These are phyloP conservation scores for Caerostris extrusa DNA, from an alignment of 1,140 invertebrate species.

Conservation along the genomic window DNA sequence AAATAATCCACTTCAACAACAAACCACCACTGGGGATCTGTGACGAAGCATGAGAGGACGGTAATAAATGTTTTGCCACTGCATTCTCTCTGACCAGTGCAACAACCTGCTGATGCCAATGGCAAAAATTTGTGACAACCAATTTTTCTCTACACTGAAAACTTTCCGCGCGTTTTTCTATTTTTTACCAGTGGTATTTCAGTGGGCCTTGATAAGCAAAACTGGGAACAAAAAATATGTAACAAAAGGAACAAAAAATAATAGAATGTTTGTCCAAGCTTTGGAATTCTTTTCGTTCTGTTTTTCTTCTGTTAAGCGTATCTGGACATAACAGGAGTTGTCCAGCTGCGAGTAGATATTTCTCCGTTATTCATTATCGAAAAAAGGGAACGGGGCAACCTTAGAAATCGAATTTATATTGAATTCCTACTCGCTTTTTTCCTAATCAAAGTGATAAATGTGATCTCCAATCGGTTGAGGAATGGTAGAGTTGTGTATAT, in stretches of 20 bases:
- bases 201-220: slow-evolving; percentile 5
- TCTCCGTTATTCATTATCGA: slow-evolving; percentile 56
- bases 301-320: slow-evolving; percentile 19
- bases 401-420: slow-evolving; percentile 68
- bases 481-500: not conserved
- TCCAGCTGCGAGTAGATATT: slow-evolving; percentile 39
- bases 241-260: not conserved
- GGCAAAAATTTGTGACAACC: slow-evolving; percentile 71
- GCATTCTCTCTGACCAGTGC: slow-evolving; percentile 30
- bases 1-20: not conserved
- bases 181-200: not conserved
- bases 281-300: slow-evolving; percentile 50
- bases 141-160: slow-evolving; percentile 56
- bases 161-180: slow-evolving; percentile 43
- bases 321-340: slow-evolving; percentile 54
- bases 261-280: slow-evolving; percentile 5
- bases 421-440: slow-evolving; percentile 41
- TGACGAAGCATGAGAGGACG: slow-evolving; percentile 53
- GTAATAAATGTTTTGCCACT: slow-evolving; percentile 68
- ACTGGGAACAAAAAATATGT: slow-evolving; percentile 15
- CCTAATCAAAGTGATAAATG: slow-evolving; percentile 72
- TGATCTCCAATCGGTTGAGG: not conserved
- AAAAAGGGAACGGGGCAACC: slow-evolving; percentile 44
- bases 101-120: slow-evolving; percentile 33
- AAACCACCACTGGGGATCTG: slow-evolving; percentile 33